Conservation (phyloP, 2,888 invertebrate genomes). For the Eucriotettix oculatus region DNA sequence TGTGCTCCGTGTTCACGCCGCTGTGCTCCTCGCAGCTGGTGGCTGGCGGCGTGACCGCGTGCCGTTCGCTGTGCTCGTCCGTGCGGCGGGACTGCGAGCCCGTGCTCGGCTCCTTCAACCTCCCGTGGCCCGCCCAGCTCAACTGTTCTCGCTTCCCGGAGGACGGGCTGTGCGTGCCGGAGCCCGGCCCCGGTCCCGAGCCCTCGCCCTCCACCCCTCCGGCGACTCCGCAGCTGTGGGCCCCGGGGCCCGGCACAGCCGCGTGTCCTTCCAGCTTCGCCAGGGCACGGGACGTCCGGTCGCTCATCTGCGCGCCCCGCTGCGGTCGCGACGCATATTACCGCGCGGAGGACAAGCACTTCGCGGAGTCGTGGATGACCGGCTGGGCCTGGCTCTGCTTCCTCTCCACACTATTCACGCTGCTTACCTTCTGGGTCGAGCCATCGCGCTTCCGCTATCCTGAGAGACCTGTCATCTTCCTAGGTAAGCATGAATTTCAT, state of each 20-base stretch:
- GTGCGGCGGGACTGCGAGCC: slow-evolving; percentile 55
- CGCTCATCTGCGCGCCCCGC: slow-evolving; percentile 28
- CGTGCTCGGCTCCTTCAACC: slow-evolving; percentile 41
- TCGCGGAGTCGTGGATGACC: slow-evolving; percentile 56
- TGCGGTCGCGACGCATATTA: slow-evolving; percentile 55
- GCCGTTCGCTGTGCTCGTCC: slow-evolving; percentile 63
- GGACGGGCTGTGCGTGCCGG: slow-evolving; percentile 62
- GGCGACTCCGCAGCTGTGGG: background rate
- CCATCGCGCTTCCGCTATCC: slow-evolving; percentile 64
- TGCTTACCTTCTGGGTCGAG: slow-evolving; percentile 78
- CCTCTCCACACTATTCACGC: slow-evolving; percentile 64
- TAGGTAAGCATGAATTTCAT: slow-evolving; percentile 21
- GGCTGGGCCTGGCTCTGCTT: slow-evolving; percentile 64
- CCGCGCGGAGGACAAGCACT: slow-evolving; percentile 45
- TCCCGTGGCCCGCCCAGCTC: slow-evolving; percentile 53
- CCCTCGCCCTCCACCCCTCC: background rate
- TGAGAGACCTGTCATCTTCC: slow-evolving; percentile 77
- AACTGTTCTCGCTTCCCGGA: slow-evolving; percentile 69
- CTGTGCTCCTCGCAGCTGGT: slow-evolving; percentile 81
- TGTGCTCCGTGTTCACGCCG: slow-evolving; percentile 81
- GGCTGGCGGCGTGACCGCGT: slow-evolving; percentile 68
- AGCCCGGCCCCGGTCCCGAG: slow-evolving; percentile 19
- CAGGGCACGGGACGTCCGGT: slow-evolving; percentile 24
- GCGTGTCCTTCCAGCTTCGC: slow-evolving; percentile 42
- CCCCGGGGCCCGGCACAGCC: background rate